These are phyloP conservation scores for Climacteris rufus DNA, from an alignment of 2,113 vertebrate genomes.

Conservation along the genomic window DNA sequence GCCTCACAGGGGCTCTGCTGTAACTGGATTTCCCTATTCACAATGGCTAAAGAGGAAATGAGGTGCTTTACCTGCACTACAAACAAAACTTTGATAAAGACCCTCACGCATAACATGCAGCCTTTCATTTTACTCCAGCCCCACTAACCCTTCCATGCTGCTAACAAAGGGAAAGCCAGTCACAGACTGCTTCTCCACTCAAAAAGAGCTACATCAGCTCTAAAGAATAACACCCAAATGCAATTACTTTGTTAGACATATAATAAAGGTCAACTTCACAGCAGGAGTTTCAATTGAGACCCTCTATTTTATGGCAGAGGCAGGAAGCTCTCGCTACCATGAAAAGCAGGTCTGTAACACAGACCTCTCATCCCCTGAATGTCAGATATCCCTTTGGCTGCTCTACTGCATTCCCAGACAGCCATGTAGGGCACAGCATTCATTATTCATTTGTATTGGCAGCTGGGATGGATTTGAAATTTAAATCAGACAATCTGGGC, in stretches of 20 bases:
- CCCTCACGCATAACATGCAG: background rate
- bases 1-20: background rate
- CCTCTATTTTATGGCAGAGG: background rate
- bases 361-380: background rate
- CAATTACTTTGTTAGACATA: background rate
- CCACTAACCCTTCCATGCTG: background rate
- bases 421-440: background rate
- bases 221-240: background rate
- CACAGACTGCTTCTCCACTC: background rate
- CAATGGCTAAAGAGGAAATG: background rate
- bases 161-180: background rate
- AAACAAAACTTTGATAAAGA: background rate
- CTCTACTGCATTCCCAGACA: background rate
- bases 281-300: background rate
- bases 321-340: background rate
- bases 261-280: background rate
- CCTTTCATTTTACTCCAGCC: background rate
- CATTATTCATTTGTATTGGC: background rate
- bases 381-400: background rate
- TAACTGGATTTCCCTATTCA: background rate
- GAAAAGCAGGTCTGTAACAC: background rate
- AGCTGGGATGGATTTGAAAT: background rate
- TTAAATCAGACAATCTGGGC: conserved; percentile 12
- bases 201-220: background rate
- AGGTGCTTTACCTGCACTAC: background rate